A percentile compares a stretch with the other conserved stretches of the same genome.
These are phyloP conservation scores for Alosa alosa DNA, from an alignment of 2,113 vertebrate genomes.

Conservation along the genomic window DNA sequence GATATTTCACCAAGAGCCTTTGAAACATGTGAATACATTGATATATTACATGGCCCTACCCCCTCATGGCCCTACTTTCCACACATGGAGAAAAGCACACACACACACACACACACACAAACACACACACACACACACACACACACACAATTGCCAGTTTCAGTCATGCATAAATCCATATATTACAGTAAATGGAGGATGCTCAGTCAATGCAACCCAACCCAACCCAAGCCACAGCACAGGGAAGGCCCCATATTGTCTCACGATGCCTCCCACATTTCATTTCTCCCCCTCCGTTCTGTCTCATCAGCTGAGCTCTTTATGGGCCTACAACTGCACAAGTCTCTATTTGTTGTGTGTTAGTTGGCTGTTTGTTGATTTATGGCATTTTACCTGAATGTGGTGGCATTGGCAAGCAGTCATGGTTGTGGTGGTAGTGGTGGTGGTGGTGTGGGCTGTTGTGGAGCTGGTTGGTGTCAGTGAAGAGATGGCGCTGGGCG, in stretches of 20 bases:
- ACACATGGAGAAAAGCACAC: not conserved
- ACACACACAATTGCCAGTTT: not conserved
- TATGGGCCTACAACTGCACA: not conserved
- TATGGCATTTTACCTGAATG: conserved; percentile 15
- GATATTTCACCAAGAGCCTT: not conserved
- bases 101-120: not conserved
- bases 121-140: no score
- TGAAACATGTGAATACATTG: not conserved
- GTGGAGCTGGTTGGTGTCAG: not conserved
- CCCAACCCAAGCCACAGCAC: no score
- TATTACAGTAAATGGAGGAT: conserved; percentile 53
- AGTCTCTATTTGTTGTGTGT: not conserved
- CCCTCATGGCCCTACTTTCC: not conserved
- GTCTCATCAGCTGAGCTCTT: not conserved
- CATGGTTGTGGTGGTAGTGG: conserved; percentile 58
- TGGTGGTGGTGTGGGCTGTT: not conserved
- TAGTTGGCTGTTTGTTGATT: not conserved
- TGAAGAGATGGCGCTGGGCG: not conserved
- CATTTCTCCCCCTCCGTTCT: not conserved
- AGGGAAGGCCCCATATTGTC: no score
- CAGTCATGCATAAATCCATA: conserved; percentile 30
- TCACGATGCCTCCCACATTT: not conserved
- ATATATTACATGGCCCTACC: conserved; percentile 43
- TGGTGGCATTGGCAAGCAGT: conserved; percentile 55
- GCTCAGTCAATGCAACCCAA: not conserved